Base-by-base conservation (phyloP, 2,888 invertebrate species). In the Limenitis camilla region DNA sequence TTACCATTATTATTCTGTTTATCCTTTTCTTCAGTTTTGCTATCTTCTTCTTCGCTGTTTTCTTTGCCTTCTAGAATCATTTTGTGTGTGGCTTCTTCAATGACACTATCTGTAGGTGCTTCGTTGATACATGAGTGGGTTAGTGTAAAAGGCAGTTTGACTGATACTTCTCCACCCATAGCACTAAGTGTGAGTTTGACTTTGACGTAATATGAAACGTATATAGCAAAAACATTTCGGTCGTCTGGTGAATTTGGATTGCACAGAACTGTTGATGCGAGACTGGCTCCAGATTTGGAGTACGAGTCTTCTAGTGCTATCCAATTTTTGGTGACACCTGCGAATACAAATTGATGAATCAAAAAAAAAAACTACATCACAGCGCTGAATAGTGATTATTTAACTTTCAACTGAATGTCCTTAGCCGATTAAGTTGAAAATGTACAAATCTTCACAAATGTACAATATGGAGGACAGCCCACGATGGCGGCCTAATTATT, bases 201-300 rank as follows among this genome's bases (percentile, higher is more conserved):
- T 90, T 96, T 96, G 6, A 96, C 95, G 72, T 96, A 96, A 74
- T 96, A 96, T 0, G 95, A 95, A 7, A 96, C 96, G 81, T 96
- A 96, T 64, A 96, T 96, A 49, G 96, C 96, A 68, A 96, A 96
- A 0, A 94, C 95, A 75, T 96, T 96, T 54, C 95, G 89, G 61
- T 94, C 94, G 59, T 94, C 92, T 0, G 91, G 90, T 10, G 90
- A 88, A 72, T 84, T 78, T 51, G 78, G 61, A 65, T 83, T 72
- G 68, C 81, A 86, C 44, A 91, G 72, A 9, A 90, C 88, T n/a
- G 90, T 90, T 5, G 90, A 90, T 1, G 91, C 90, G 2, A 90
- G 88, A 41, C 90, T 90, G 40, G 90, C 90, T 0, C 90, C 92
- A 32, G 90, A 88, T 71, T 93, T 92, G 43, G 93, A 93, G 71